These are phyloP conservation scores for Paelopatides confundens DNA, from an alignment of 53 echinoderm and acorn worm species.

Conservation along the genomic window DNA sequence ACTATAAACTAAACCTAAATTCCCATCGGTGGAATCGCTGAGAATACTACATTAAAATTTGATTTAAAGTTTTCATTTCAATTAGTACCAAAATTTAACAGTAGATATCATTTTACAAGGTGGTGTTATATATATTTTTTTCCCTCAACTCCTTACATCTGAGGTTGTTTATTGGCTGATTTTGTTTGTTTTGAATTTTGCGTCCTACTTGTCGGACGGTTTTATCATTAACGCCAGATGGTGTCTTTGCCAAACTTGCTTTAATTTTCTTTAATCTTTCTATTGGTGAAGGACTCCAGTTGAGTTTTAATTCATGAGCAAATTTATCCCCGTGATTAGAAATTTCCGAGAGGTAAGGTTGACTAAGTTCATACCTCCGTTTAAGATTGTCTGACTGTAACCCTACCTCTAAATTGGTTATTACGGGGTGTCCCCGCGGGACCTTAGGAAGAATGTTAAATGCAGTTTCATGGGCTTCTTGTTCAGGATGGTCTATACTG, in stretches of 20 bases:
- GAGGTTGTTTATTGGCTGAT: too few relatives aligned
- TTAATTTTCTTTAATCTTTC: background rate
- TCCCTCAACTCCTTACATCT: too few relatives aligned
- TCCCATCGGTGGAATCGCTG: too few relatives aligned
- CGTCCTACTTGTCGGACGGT: too few relatives aligned
- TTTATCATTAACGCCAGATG: background rate
- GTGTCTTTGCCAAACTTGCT: background rate
- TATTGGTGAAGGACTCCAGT: background rate
- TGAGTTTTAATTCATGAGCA: background rate
- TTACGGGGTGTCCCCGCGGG: constrained; percentile 11
- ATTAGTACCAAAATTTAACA: too few relatives aligned
- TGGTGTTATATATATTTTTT: too few relatives aligned
- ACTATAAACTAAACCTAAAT: too few relatives aligned
- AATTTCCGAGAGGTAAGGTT: constrained; percentile 1
- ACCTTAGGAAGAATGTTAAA: background rate
- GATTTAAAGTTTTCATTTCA: too few relatives aligned
- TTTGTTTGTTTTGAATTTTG: too few relatives aligned
- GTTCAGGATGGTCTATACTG: background rate
- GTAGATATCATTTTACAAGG: too few relatives aligned
- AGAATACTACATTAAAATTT: too few relatives aligned
- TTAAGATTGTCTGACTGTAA: constrained; percentile 19
- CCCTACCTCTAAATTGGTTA: constrained; percentile 17
- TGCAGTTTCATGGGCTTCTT: background rate
- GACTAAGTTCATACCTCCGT: constrained; percentile 9
- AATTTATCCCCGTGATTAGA: background rate